These are phyloP conservation scores for Molossus molossus DNA, from an alignment of 2,797 vertebrate species.

Conservation along the genomic window DNA sequence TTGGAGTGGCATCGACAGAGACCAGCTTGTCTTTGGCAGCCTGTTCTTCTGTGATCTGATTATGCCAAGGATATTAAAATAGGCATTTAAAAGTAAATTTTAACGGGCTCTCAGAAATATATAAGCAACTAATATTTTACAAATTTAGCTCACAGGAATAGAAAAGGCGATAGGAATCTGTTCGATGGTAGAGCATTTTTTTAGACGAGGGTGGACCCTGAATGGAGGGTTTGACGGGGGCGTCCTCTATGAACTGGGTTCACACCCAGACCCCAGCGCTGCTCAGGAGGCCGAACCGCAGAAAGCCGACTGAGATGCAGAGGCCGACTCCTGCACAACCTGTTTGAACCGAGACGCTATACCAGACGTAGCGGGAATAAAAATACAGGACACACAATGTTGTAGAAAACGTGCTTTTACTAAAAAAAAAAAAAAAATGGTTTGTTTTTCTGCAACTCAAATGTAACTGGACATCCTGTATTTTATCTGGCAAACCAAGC, in stretches of 20 bases:
- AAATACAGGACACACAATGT: not conserved
- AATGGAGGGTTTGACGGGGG: not conserved
- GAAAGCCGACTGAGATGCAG: not conserved
- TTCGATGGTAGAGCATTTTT: not conserved
- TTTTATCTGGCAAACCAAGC: conserved; percentile 28
- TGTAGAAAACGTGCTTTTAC: not conserved
- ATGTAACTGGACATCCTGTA: not conserved
- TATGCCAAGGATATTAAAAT: not conserved
- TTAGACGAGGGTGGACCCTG: rapidly evolving
- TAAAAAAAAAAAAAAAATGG: not conserved
- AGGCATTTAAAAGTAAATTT: conserved; percentile 15
- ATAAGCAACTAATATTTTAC: not conserved
- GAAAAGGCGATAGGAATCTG: not conserved
- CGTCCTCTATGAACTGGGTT: too few relatives aligned
- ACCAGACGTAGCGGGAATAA: not conserved
- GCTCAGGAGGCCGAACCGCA: not conserved
- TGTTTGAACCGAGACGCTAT: not conserved
- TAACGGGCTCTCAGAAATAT: not conserved
- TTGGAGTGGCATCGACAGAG: not conserved
- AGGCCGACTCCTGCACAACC: rapidly evolving
- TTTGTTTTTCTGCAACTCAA: not conserved
- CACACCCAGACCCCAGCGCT: not conserved
- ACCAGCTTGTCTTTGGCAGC: not conserved
- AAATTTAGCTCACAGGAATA: not conserved
- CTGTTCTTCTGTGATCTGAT: not conserved